A percentile compares a stretch with the other conserved stretches of the same genome.
Evolutionary conservation across 2,888 invertebrate species (phyloP).

Genomic region (Kuschelorhynchus macadamiae): DNA sequence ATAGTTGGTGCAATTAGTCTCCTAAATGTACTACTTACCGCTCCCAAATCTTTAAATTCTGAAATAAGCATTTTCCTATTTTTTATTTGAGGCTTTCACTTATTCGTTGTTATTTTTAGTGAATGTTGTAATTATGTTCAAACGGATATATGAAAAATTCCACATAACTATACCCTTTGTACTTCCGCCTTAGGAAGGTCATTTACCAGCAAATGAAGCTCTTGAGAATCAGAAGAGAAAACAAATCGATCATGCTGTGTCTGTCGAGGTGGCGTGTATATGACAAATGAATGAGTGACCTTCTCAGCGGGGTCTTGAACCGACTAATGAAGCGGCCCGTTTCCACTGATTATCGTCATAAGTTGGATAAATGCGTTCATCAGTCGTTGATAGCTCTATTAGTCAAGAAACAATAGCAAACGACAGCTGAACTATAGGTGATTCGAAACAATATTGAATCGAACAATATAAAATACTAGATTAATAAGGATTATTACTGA

Average conservation of each 20-base stretch:
- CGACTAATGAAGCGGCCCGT: conserved; percentile 64
- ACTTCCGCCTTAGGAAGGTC: conserved; percentile 14
- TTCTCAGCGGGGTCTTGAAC: conserved; percentile 62
- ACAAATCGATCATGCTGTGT: conserved; percentile 55
- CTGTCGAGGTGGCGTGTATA: conserved; percentile 59
- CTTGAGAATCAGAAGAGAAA: conserved; percentile 39
- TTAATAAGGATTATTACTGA: conserved; percentile 62
- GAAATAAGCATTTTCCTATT: too few species aligned
- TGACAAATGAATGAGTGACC: conserved; percentile 67
- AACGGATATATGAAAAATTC: too few species aligned
- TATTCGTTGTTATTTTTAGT: too few species aligned
- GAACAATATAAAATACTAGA: conserved; percentile 59
- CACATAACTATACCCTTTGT: not conserved
- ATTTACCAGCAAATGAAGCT: conserved; percentile 32
- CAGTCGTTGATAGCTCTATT: conserved; percentile 66
- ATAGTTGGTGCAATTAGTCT: too few species aligned
- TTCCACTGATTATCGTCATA: conserved; percentile 63
- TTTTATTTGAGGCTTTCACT: too few species aligned
- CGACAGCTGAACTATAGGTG: conserved; percentile 62
- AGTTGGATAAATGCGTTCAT: conserved; percentile 65
- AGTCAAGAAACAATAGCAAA: conserved; percentile 64
- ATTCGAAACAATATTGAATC: conserved; percentile 62
- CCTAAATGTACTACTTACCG: too few species aligned
- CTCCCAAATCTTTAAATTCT: too few species aligned
- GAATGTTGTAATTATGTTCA: too few species aligned